Evolutionary conservation across 2,888 invertebrate genomes (phyloP).

Genomic region (Caenorhabditis plicata): DNA sequence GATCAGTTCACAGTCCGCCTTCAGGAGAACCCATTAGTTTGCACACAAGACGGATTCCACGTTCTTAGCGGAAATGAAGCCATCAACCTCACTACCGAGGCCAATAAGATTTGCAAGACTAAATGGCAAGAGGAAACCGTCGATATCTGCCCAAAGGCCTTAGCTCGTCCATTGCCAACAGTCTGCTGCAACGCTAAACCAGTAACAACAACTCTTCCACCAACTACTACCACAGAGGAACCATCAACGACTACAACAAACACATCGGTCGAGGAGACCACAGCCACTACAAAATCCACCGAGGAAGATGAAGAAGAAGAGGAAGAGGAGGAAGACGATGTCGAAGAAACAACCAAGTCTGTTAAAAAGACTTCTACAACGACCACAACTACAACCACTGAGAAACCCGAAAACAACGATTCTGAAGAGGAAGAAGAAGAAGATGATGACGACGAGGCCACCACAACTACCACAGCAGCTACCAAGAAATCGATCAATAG

Average conservation of each 20-base stretch:
- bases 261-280: neutral
- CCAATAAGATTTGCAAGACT: conserved; percentile 60
- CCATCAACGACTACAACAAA: conserved; percentile 1
- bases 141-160: conserved; percentile 57
- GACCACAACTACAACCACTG: conserved; percentile 4
- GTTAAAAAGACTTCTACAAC: conserved; percentile 3
- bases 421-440: conserved; percentile 10
- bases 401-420: conserved; percentile 5
- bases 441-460: conserved; percentile 12
- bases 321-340: conserved; percentile 17
- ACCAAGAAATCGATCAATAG: neutral
- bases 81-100: conserved; percentile 62
- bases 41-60: conserved; percentile 64
- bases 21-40: conserved; percentile 66
- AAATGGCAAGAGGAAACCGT: conserved; percentile 44
- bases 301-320: conserved; percentile 19
- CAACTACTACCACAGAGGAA: conserved; percentile 13
- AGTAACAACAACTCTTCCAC: conserved; percentile 24
- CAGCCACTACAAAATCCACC: conserved; percentile 6
- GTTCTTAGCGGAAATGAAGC: conserved; percentile 64
- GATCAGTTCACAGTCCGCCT: conserved; percentile 61
- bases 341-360: conserved; percentile 1
- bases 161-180: conserved; percentile 39
- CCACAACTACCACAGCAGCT: conserved; percentile 9
- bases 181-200: conserved; percentile 44